These are phyloP conservation scores for Ceraclea dissimilis DNA, from an alignment of 2,888 invertebrate species.

Conservation along the genomic window DNA sequence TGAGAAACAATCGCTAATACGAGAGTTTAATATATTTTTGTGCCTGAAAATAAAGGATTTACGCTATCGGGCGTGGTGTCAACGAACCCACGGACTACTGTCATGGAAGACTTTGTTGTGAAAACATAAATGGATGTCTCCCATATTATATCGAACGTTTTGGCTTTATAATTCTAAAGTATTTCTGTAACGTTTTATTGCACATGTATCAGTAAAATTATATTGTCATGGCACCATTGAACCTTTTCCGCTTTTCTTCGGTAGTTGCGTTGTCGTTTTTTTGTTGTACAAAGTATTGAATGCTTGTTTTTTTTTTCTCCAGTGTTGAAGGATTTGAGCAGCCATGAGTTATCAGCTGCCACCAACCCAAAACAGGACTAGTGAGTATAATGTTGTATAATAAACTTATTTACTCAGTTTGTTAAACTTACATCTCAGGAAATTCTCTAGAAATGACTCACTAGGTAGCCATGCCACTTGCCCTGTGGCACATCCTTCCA, in stretches of 20 bases:
- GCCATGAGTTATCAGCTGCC: constrained; percentile 84
- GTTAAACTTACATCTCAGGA: background rate
- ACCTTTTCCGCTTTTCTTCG: background rate
- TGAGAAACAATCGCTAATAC: constrained; percentile 5
- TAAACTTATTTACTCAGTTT: background rate
- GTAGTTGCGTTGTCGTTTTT: background rate
- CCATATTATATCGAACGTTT: no score
- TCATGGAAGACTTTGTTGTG: constrained; percentile 25
- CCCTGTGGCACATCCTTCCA: constrained; percentile 1
- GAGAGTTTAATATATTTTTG: background rate
- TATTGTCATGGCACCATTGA: no score
- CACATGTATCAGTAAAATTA: no score
- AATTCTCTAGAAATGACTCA: constrained; percentile 10
- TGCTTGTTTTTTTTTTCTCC: constrained; percentile 39
- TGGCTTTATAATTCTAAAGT: no score
- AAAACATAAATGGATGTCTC: constrained; percentile 14
- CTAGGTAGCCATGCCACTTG: background rate
- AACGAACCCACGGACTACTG: constrained; percentile 18
- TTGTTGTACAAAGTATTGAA: background rate
- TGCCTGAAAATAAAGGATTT: background rate
- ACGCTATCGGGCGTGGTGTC: constrained; percentile 20
- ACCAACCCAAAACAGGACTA: constrained; percentile 71
- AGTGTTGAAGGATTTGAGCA: constrained; percentile 58
- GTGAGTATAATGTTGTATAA: constrained; percentile 51
- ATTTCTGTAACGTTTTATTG: no score